Conservation (phyloP, 2,797 vertebrate species). For the Crax fasciolata region DNA sequence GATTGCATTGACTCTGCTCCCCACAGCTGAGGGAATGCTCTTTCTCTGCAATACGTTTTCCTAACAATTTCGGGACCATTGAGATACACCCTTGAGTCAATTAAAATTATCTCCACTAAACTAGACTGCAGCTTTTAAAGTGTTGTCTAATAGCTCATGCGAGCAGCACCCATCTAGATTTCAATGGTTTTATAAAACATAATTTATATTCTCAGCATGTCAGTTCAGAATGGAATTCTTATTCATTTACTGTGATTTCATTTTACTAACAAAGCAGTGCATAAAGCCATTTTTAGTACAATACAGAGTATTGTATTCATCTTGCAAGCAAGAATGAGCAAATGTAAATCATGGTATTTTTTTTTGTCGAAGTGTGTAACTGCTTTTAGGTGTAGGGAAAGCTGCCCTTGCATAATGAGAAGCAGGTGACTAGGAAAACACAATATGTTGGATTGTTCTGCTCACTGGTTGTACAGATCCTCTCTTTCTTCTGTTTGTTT, state of each 20-base stretch:
- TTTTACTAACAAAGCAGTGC: constrained; percentile 42
- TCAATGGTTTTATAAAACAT: constrained; percentile 56
- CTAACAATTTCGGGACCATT: constrained; percentile 68
- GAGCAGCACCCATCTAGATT: constrained; percentile 23
- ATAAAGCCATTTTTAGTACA: background rate
- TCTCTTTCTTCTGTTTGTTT: background rate
- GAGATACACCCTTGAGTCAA: constrained; percentile 75
- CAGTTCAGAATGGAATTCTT: constrained; percentile 34
- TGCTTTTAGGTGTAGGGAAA: background rate
- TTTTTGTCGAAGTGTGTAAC: background rate
- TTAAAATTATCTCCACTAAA: constrained; percentile 78
- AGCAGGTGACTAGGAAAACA: background rate
- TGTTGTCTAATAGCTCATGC: constrained; percentile 56
- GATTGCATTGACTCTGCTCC: constrained; percentile 48
- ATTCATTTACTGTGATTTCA: constrained; percentile 48
- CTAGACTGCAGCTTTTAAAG: constrained; percentile 72
- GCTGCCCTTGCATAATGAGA: background rate
- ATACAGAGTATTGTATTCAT: background rate
- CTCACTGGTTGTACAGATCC: background rate
- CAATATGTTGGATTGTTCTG: background rate
- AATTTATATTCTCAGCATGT: constrained; percentile 70
- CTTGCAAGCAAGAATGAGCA: constrained; percentile 9
- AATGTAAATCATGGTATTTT: constrained; percentile 1
- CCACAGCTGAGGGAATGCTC: constrained; percentile 51
- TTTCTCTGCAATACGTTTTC: constrained; percentile 56